Conservation (phyloP, 2,888 invertebrate species). For the Dusona sp. region DNA sequence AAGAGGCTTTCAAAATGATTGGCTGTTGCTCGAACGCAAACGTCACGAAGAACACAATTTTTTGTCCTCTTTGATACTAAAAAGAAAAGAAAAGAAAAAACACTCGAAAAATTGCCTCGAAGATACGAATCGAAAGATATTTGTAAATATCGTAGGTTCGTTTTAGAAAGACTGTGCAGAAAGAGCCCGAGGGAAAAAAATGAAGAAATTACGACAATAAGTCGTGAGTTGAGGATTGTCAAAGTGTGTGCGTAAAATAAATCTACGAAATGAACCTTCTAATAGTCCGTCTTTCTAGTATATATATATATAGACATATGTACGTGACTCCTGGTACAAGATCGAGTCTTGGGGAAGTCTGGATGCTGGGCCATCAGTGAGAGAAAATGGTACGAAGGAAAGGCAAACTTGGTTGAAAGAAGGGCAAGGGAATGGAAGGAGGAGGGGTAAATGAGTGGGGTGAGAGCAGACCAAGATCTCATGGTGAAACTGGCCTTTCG, state of each 20-base stretch:
- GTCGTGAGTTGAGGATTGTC: conserved; percentile 20
- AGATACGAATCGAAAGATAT: not conserved
- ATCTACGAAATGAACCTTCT: conserved; percentile 35
- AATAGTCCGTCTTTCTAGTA: not conserved
- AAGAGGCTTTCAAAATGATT: not conserved
- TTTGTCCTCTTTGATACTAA: not conserved
- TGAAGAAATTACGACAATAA: conserved; percentile 5
- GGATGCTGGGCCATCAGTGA: conserved; percentile 36
- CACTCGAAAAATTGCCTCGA: not conserved
- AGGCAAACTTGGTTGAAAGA: conserved; percentile 30
- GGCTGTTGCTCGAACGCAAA: not conserved
- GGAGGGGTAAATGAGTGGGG: conserved; percentile 14
- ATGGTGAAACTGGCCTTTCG: conserved; percentile 56
- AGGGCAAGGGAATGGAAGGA: conserved; percentile 29
- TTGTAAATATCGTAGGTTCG: not conserved
- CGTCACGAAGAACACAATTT: not conserved
- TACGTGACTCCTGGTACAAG: conserved; percentile 25
- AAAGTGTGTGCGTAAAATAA: conserved; percentile 30
- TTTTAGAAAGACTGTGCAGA: not conserved
- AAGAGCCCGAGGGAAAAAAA: not conserved
- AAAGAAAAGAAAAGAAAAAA: not conserved
- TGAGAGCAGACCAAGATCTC: conserved; percentile 38
- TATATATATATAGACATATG: too few species aligned
- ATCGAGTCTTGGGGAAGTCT: conserved; percentile 7
- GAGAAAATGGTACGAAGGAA: conserved; percentile 46